A percentile compares a stretch with the other conserved stretches of the same genome.
These are phyloP conservation scores for Amphipoea oculea DNA, from an alignment of 2,888 invertebrate species.

Conservation along the genomic window DNA sequence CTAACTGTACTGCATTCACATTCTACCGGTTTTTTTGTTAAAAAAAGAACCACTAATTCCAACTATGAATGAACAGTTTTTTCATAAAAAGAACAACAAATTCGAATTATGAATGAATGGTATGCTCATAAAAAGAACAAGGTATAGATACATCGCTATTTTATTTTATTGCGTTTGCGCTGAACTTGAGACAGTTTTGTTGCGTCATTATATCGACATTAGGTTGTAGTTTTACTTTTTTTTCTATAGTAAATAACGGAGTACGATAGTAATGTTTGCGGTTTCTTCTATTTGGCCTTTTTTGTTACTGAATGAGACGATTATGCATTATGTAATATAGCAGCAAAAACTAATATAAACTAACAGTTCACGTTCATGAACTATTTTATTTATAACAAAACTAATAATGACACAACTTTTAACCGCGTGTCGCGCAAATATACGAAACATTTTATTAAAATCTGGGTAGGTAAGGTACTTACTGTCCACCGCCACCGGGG, in stretches of 20 bases:
- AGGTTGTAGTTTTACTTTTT: slow-evolving; percentile 15
- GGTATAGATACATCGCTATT: neutral
- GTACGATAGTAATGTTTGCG: slow-evolving; percentile 18
- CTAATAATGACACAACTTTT: no score
- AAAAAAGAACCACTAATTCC: neutral
- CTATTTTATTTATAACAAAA: neutral
- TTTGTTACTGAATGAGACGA: slow-evolving; percentile 11
- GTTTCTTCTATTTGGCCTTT: neutral
- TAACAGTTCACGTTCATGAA: slow-evolving; percentile 2
- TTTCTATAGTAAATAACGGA: slow-evolving; percentile 7
- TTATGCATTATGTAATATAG: neutral
- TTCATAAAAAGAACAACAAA: slow-evolving; percentile 20
- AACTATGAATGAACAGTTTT: slow-evolving; percentile 38
- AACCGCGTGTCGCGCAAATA: neutral
- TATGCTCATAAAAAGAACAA: slow-evolving; percentile 23
- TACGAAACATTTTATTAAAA: neutral
- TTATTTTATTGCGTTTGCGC: slow-evolving; percentile 43
- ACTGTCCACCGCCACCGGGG: slow-evolving; percentile 85
- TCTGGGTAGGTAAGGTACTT: slow-evolving; percentile 67
- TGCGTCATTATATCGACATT: slow-evolving; percentile 13
- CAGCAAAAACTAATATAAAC: neutral
- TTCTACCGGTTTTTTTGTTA: neutral
- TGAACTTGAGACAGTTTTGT: slow-evolving; percentile 58
- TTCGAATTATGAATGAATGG: slow-evolving; percentile 43
- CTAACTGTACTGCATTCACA: slow-evolving; percentile 11